Evolutionary conservation across 2,888 invertebrate species (phyloP), one percentile per base, ranked within the genome.

Genomic region (Patella depressa): DNA sequence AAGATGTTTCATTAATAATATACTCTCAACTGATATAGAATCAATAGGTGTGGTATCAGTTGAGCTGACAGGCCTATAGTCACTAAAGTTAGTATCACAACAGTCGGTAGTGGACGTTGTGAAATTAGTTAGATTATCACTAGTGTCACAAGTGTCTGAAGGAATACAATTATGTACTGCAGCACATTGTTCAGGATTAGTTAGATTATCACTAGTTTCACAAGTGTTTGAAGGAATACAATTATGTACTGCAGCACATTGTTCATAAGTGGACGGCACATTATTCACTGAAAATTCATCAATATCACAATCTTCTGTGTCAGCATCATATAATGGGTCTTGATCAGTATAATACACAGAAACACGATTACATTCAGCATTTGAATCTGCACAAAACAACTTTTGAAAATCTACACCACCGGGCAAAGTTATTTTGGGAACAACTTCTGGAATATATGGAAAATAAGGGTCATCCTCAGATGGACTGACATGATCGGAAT

Each of bases 381-480:
- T n/a, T 3, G 24, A 19, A 65, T 65, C 65, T n/a, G 2, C 7
- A 65, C 65, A 19, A 65, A 65, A 65, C 24, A n/a, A 65, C 0
- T 65, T 24, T 24, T 65, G 65, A 14, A 65, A 65, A 65, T 65
- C 65, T 11, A 65, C 15, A 65, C 71, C 71, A 17, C 59, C 73
- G 53, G 72, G 55, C 34, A 77, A 34, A 65, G 19, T 74, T 1
- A 78, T 69, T 24, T 65, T 17, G 15, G 34, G 34, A 2, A 55
- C 12, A 29, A 55, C n/a, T 57, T 78, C 74, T 15, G 9, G 24
- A n/a, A 74, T 74, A 71, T 78, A 74, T 5, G 55, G 78, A 34
- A 78, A 78, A n/a, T 45, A 73, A 19, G 71, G 71, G 24, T 74
- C 74, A 57, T 74, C 74, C 34, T 78, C 74, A 17, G 73, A 71